A percentile compares a stretch with the other conserved stretches of the same genome.
phyloP scores from a whole-genome alignment of 2,797 vertebrate species.

The Carduelis carduelis region DNA sequence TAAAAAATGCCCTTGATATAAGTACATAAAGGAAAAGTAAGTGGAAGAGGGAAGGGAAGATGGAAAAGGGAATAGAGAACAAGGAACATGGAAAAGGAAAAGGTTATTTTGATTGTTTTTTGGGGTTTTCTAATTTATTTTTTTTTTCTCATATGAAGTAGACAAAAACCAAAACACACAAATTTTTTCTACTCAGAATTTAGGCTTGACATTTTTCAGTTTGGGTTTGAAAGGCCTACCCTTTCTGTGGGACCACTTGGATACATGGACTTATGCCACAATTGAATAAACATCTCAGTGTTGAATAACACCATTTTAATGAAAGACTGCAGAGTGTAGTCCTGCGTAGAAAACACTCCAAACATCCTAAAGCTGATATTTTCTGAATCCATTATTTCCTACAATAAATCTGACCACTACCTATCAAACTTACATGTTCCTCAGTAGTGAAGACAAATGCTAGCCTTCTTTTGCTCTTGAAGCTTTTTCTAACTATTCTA shows the following conservation, averaged over 20 bases:
- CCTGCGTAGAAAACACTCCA: background rate
- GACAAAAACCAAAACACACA: background rate
- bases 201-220: background rate
- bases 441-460: background rate
- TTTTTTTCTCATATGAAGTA: background rate
- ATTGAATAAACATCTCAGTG: background rate
- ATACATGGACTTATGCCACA: background rate
- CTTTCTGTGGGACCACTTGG: background rate
- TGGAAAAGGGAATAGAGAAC: background rate
- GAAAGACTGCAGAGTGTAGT: background rate
- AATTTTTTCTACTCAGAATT: background rate
- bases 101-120: accelerated
- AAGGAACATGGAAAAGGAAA: background rate
- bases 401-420: background rate
- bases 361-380: background rate
- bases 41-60: background rate
- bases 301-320: background rate
- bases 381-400: background rate
- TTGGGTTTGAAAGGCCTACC: background rate
- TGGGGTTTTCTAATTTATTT: accelerated
- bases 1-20: background rate
- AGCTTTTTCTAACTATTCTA: background rate
- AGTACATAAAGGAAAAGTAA: background rate
- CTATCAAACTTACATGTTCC: background rate
- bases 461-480: background rate